Evolutionary conservation across 2,888 invertebrate genomes (phyloP), one percentile per base, ranked within the genome.

Genomic region (Melangyna quadrimaculata): DNA sequence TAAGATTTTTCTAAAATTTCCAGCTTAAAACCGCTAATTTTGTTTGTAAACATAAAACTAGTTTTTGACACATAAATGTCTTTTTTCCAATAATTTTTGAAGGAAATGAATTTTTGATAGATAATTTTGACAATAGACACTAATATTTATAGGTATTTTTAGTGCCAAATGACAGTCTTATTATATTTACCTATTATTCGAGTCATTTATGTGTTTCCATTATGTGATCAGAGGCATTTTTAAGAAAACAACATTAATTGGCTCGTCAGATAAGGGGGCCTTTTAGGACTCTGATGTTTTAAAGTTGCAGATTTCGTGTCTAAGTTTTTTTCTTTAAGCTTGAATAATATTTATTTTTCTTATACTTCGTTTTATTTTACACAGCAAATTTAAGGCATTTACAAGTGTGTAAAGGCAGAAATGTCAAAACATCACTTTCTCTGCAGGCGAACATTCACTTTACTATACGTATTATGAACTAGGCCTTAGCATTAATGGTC

Each of bases 61-160:
- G 61, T 70, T 77, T 19, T 61, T 69, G 75, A 67, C 45, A 45
- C 55, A 69, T 69, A 24, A 7, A 2, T 35, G 10, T 10, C 10
- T n/a, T 14, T 48, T 14, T 40, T 19, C n/a, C n/a, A n/a, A n/a
- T 3, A 9, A 8, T 17, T 32, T 57, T 57, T 57, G 7, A 22
- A 37, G 77, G 77, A 78, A 78, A 43, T 59, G 1, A 5, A 12
- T 35, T 17, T 43, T 40, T 10, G 19, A 40, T 37, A 14, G 19
- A 40, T 37, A 14, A 27, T 22, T 17, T 12, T 70, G 43, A 9
- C 8, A 19, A 6, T 22, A 67, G 48, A 51, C 29, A 40, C 12
- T 48, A 48, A 48, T 48, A 22, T n/a, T n/a, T n/a, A n/a, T n/a
- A n/a, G n/a, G n/a, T n/a, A 40, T 22, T 32, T 14, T 40, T 70